Evolutionary conservation across 2,113 vertebrate species (phyloP).

Genomic region (Lepus timidus): DNA sequence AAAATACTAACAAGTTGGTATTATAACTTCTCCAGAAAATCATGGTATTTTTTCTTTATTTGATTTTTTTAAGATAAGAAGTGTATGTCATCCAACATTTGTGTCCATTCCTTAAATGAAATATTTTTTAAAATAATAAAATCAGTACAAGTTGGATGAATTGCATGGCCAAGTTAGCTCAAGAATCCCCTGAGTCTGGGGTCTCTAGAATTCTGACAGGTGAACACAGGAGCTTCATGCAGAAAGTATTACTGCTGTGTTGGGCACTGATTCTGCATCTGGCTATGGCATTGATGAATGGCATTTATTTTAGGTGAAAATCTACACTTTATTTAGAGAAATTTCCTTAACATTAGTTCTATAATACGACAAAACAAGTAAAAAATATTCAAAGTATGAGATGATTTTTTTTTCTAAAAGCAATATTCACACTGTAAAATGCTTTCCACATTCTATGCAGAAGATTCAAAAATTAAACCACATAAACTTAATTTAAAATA

Average conservation of each 20-base stretch:
- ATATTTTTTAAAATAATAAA: neutral
- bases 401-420: neutral
- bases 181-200: neutral
- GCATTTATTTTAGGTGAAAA: neutral
- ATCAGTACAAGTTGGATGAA: neutral
- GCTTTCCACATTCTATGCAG: neutral
- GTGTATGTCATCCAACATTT: neutral
- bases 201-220: neutral
- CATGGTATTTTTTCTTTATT: neutral
- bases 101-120: neutral
- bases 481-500: neutral
- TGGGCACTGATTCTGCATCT: neutral
- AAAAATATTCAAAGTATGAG: neutral
- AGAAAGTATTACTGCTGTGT: neutral
- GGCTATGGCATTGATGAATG: neutral
- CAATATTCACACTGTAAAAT: neutral
- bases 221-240: neutral
- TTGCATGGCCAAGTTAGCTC: neutral
- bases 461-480: neutral
- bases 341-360: neutral
- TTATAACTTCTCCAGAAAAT: neutral
- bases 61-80: neutral
- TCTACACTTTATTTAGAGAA: neutral
- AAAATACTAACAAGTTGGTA: constrained; percentile 18
- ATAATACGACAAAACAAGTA: neutral